phyloP scores from a whole-genome alignment of 2,797 vertebrate species.

The Antrozous pallidus region DNA sequence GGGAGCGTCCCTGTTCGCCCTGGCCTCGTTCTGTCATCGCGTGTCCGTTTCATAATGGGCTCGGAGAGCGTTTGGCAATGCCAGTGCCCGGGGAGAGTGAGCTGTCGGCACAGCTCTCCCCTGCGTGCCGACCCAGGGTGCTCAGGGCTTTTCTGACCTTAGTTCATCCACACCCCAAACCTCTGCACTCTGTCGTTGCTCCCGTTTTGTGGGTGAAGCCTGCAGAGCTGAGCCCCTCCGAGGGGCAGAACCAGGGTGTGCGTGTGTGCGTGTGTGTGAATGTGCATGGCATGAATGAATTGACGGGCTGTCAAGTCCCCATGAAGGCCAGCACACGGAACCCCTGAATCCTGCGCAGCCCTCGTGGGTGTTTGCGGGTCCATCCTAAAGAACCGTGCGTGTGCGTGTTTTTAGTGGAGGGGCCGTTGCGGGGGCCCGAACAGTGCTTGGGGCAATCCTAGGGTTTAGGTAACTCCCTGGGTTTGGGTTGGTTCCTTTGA shows the following conservation, averaged over 20 bases:
- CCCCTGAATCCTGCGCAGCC: background rate
- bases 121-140: too few relatives aligned
- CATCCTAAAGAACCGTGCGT: background rate
- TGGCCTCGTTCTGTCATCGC: constrained; percentile 42
- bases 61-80: constrained; percentile 26
- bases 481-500: background rate
- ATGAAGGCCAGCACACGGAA: too few relatives aligned
- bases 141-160: background rate
- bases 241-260: background rate
- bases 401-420: background rate
- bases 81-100: background rate
- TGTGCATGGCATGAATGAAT: background rate
- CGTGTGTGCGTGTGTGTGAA: rapidly evolving
- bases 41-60: background rate
- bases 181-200: background rate
- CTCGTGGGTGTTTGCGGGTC: background rate
- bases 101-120: background rate
- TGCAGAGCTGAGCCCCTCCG: background rate
- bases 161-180: background rate
- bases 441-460: background rate
- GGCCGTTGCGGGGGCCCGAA: background rate
- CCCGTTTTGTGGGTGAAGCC: background rate
- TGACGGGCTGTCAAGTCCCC: background rate
- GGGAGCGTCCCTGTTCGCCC: constrained; percentile 22
- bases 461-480: background rate